Percentiles rank a stretch among this genome's conserved stretches.
Evolutionary conservation across 2,888 invertebrate species (phyloP).

Genomic region (Timema podura): DNA sequence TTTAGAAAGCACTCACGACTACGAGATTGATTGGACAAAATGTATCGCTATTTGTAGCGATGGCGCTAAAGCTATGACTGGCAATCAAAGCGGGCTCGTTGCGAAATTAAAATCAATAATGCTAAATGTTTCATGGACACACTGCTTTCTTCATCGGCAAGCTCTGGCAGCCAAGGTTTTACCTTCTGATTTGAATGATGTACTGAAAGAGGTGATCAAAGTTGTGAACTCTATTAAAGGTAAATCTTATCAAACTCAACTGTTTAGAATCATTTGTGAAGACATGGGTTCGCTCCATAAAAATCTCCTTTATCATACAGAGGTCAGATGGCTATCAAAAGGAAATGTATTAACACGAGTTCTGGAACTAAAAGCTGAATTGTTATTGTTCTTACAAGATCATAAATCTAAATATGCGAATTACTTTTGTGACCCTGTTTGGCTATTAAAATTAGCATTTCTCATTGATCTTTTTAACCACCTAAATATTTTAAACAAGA

Average conservation of each 20-base stretch:
- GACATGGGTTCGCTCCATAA: slow-evolving; percentile 5
- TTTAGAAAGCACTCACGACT: background rate
- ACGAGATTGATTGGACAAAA: background rate
- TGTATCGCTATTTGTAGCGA: slow-evolving; percentile 3
- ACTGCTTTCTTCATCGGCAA: slow-evolving; percentile 7
- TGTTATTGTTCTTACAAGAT: background rate
- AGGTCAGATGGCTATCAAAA: background rate
- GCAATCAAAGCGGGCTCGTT: background rate
- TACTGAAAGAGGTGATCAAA: background rate
- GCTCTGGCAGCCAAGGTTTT: slow-evolving; percentile 5
- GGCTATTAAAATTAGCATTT: no score
- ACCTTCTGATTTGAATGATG: background rate
- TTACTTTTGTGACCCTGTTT: no score
- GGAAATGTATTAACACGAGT: background rate
- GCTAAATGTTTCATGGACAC: background rate
- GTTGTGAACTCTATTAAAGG: no score
- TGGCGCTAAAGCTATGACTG: background rate
- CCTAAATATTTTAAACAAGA: slow-evolving; percentile 9
- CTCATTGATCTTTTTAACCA: background rate
- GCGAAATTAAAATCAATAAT: background rate
- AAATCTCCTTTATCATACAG: background rate
- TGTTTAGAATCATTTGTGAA: slow-evolving; percentile 7
- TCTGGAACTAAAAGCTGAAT: background rate
- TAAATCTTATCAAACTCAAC: background rate
- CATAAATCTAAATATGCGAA: no score